Evolutionary conservation across 1,140 invertebrate genomes (phyloP).

Genomic region (Brachionus rubens): DNA sequence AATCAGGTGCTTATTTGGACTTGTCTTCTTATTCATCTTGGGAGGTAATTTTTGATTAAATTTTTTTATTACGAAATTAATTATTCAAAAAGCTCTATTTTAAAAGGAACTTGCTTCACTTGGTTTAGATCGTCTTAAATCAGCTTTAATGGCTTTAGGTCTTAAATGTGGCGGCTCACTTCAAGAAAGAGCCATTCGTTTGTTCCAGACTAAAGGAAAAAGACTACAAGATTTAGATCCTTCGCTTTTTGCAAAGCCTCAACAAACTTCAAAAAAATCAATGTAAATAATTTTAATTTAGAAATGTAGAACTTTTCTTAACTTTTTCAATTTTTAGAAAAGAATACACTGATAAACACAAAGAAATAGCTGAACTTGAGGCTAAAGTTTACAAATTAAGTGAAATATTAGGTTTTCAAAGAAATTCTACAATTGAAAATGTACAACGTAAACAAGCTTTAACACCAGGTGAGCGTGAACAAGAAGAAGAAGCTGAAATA

Average conservation of each 20-base stretch:
- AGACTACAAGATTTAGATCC: constrained; percentile 76
- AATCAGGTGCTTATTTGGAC: constrained; percentile 89
- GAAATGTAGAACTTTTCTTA: background rate
- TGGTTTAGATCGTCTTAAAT: constrained; percentile 92
- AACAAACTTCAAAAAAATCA: constrained; percentile 53
- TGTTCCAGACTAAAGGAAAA: constrained; percentile 93
- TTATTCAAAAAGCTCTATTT: too few species aligned
- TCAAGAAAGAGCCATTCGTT: constrained; percentile 88
- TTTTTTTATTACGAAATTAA: too few species aligned
- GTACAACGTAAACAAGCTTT: constrained; percentile 95
- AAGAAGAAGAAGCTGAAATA: constrained; percentile 74
- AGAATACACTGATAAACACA: constrained; percentile 60
- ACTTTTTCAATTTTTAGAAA: background rate
- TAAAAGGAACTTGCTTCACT: constrained; percentile 79
- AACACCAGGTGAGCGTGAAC: constrained; percentile 71
- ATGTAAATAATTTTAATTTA: background rate
- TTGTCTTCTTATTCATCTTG: constrained; percentile 89
- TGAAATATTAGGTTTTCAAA: constrained; percentile 69
- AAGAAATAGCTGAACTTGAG: constrained; percentile 74
- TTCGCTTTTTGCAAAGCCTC: constrained; percentile 80
- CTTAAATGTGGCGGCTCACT: constrained; percentile 97
- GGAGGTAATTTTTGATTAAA: constrained; percentile 63
- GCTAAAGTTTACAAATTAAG: constrained; percentile 81
- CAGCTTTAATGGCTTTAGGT: constrained; percentile 90
- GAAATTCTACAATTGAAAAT: constrained; percentile 90